A percentile compares a stretch with the other conserved stretches of the same genome.
phyloP scores from a whole-genome alignment of 2,113 vertebrate species.

The Heterotis niloticus region DNA sequence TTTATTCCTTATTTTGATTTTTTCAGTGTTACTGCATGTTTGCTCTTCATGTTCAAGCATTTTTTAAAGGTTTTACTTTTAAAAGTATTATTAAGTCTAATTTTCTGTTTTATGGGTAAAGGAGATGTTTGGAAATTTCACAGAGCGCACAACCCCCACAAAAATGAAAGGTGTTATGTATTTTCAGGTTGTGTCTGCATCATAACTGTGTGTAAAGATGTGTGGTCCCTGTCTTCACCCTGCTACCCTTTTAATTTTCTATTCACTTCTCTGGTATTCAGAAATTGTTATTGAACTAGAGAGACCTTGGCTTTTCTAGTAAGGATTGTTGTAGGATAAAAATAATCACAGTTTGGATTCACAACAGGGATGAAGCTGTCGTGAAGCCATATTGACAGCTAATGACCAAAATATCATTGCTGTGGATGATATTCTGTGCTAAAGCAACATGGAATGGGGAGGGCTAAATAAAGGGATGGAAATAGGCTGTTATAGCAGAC shows the following conservation, averaged over 20 bases:
- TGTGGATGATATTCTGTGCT: not conserved
- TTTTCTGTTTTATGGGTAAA: too few relatives aligned
- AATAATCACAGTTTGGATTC: not conserved
- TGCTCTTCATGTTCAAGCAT: too few relatives aligned
- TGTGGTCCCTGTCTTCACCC: not conserved
- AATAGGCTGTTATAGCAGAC: not conserved
- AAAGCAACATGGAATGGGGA: not conserved
- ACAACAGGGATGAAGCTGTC: not conserved
- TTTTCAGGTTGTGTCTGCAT: too few relatives aligned
- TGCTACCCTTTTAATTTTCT: not conserved
- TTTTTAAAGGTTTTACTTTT: too few relatives aligned
- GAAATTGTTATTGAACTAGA: not conserved
- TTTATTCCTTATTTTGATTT: too few relatives aligned
- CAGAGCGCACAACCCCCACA: too few relatives aligned
- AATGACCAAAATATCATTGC: conserved; percentile 1
- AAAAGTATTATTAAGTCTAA: too few relatives aligned
- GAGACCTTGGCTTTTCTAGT: not conserved
- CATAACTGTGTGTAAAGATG: too few relatives aligned
- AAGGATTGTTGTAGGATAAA: not conserved
- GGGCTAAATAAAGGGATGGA: not conserved
- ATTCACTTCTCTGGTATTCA: not conserved
- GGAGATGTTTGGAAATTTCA: too few relatives aligned
- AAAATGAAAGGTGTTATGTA: too few relatives aligned
- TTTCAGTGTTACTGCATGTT: too few relatives aligned
- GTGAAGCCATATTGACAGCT: not conserved